phyloP scores from a whole-genome alignment of 2,113 vertebrate genomes.

The Seriola rivoliana region DNA sequence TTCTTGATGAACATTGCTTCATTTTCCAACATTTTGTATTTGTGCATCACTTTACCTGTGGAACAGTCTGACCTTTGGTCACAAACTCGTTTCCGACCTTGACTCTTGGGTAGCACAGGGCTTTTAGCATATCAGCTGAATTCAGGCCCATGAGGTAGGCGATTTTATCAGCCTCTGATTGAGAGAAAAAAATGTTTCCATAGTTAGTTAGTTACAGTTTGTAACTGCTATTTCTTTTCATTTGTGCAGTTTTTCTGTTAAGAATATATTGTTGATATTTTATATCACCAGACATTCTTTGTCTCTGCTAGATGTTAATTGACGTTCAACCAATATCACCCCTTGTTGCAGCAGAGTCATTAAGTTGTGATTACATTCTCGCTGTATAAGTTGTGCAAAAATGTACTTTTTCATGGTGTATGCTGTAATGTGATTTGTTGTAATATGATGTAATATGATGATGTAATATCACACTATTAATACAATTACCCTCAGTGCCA shows the following conservation, averaged over 20 bases:
- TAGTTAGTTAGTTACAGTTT: neutral
- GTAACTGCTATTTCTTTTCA: neutral
- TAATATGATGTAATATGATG: neutral
- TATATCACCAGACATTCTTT: neutral
- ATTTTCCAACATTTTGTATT: neutral
- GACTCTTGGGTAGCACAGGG: constrained; percentile 82
- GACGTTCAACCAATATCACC: neutral
- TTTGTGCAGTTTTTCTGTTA: neutral
- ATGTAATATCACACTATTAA: neutral
- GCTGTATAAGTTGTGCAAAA: no score
- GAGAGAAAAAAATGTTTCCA: neutral
- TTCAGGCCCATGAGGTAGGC: constrained; percentile 86
- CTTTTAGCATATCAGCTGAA: constrained; percentile 86
- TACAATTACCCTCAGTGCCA: constrained; percentile 75
- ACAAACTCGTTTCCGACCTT: constrained; percentile 78
- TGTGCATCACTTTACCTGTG: constrained; percentile 63
- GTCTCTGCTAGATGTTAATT: neutral
- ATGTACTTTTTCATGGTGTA: no score
- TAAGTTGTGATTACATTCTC: neutral
- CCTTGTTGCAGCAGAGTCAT: neutral
- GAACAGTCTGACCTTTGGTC: constrained; percentile 80
- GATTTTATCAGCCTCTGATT: constrained; percentile 74
- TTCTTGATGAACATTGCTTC: neutral
- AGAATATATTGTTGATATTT: neutral
- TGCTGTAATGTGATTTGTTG: neutral